Conservation (phyloP, 2,888 invertebrate species). For the Drosophila parthenogenetica region DNA sequence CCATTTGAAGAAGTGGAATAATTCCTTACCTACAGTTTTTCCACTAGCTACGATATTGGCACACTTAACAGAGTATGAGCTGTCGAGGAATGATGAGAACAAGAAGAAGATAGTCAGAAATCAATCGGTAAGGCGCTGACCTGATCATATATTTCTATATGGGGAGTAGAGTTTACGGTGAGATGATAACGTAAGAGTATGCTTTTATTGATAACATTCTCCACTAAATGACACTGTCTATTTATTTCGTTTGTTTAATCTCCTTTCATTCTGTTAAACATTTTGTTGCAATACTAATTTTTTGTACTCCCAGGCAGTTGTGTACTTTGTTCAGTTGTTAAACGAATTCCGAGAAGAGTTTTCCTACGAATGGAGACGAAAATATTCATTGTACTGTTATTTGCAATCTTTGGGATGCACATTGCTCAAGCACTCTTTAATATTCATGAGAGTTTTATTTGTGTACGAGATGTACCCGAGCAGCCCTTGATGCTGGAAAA, state of each 20-base stretch:
- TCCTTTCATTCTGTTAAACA: conserved; percentile 5
- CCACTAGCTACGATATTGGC: neutral
- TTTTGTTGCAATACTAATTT: neutral
- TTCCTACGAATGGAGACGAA: conserved; percentile 3
- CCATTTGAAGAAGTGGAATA: neutral
- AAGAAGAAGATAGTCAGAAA: neutral
- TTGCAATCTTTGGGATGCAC: conserved; percentile 1
- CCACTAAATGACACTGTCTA: neutral
- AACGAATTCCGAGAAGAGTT: conserved; percentile 4
- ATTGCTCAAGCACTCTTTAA: neutral
- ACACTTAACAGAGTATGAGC: neutral
- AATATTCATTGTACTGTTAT: neutral
- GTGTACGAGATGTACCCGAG: neutral
- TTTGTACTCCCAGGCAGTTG: conserved; percentile 1
- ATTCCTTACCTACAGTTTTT: neutral
- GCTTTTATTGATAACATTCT: conserved; percentile 4
- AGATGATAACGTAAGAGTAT: neutral
- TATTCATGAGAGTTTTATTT: neutral
- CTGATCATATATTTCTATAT: no score
- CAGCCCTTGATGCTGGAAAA: neutral
- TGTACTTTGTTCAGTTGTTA: conserved; percentile 6
- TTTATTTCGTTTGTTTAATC: neutral
- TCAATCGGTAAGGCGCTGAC: neutral
- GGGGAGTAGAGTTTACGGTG: no score
- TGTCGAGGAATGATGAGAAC: neutral